phyloP scores from a whole-genome alignment of 2,888 invertebrate species.

The Hetaerina titia region DNA sequence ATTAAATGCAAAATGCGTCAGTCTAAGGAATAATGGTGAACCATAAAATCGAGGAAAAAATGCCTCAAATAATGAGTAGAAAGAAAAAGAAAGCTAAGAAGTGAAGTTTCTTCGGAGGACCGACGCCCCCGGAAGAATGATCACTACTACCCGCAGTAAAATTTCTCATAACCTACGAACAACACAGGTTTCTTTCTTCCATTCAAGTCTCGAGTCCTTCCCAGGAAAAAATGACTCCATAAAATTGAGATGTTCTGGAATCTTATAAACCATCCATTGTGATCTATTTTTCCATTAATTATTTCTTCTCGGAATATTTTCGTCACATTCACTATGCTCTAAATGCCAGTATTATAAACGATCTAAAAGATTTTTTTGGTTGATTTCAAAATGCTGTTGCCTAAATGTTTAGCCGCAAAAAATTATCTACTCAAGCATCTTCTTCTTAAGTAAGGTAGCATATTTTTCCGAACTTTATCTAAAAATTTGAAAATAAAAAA shows the following conservation, averaged over 20 bases:
- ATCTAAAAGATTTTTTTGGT: background rate
- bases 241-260: background rate
- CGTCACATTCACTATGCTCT: background rate
- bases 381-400: too few species aligned
- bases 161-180: background rate
- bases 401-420: too few species aligned
- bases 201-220: slow-evolving; percentile 6
- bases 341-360: background rate
- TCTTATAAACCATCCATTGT: background rate
- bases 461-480: too few species aligned
- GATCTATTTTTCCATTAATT: background rate
- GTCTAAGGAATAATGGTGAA: too few species aligned
- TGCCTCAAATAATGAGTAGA: background rate
- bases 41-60: too few species aligned
- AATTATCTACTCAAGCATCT: too few species aligned
- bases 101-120: background rate
- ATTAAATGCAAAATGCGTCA: too few species aligned
- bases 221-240: background rate
- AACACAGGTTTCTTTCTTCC: background rate
- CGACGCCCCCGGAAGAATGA: background rate
- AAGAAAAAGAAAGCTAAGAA: background rate
- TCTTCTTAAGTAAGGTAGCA: too few species aligned
- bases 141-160: background rate
- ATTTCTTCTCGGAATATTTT: background rate
- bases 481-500: too few species aligned